Base-by-base conservation (phyloP, 2,888 invertebrate genomes). In the Gryllus longicercus region DNA sequence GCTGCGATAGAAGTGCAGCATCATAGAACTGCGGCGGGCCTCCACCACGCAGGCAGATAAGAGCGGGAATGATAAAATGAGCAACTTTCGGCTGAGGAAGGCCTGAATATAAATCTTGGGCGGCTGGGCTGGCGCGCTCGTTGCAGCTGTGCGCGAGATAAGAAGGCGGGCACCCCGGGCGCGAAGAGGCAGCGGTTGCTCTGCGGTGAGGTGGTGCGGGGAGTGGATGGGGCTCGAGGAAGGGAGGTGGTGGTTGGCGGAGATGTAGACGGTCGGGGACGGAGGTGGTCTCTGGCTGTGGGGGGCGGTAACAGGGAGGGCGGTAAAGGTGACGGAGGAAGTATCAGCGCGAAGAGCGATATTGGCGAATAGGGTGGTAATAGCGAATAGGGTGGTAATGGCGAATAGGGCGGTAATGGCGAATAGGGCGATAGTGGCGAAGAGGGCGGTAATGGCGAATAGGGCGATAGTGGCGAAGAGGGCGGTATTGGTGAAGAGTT, bases 131-230 rank as follows among this genome's bases (percentile, higher is more conserved):
- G 38, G 38, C 25, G 25, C 76, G 74, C 80, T 79, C 75, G 79
- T 75, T 79, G 51, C 81, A 81, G 80, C 81, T 81, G 81, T 80
- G 63, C 63, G 80, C 18, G 51, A 78, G 80, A 80, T 80, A 79
- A 80, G 81, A 74, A 78, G 50, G n/a, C 78, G 78, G 50, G 21
- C 51, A n/a, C 51, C 76, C n/a, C 49, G 63, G n/a, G 63, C 63
- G 63, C 63, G 63, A 18, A 18, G 63, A 18, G 63, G 63, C 1
- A 10, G 63, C 16, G 63, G n/a, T n/a, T 14, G n/a, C 63, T 14
- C 8, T 18, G 63, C 14, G 63, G 63, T 18, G 14, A n/a, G 8
- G 16, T 10, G 63, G 16, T 0, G 63, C 14, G 63, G 63, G 38
- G 38, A 8, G 8, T 0, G 5, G 38, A 8, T 0, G 38, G 8